These are phyloP conservation scores for Agrilus biguttatus DNA, from an alignment of 2,888 invertebrate genomes.

Conservation along the genomic window DNA sequence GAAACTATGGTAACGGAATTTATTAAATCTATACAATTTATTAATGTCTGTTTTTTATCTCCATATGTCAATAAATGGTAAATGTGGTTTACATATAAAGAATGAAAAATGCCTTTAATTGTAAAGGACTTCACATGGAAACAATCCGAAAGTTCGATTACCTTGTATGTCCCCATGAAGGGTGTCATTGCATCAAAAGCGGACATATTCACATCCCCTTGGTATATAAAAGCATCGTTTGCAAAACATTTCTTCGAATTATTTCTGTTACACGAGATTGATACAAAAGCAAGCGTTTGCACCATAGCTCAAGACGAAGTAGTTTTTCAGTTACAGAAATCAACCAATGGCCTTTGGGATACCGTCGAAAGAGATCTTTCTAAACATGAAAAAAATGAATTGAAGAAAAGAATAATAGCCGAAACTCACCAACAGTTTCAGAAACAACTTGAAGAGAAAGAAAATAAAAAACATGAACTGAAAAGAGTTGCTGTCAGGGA, in stretches of 20 bases:
- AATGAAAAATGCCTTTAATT: conserved; percentile 47
- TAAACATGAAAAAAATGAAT: conserved; percentile 39
- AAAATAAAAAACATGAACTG: conserved; percentile 37
- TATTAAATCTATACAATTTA: no score
- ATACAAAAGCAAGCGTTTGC: conserved; percentile 48
- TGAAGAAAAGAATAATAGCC: conserved; percentile 42
- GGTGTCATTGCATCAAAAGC: conserved; percentile 47
- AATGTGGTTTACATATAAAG: background rate
- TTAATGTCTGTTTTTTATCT: no score
- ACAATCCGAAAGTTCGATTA: conserved; percentile 46
- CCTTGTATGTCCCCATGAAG: conserved; percentile 51
- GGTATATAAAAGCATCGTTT: conserved; percentile 59
- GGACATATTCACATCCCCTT: conserved; percentile 52
- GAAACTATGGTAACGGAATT: no score
- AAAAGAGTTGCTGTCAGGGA: conserved; percentile 44
- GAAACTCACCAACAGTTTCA: conserved; percentile 41
- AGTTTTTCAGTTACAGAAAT: conserved; percentile 52
- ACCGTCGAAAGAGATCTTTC: conserved; percentile 38
- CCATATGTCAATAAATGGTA: no score
- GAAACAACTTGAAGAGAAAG: conserved; percentile 37
- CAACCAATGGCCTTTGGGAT: conserved; percentile 40
- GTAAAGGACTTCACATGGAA: conserved; percentile 65
- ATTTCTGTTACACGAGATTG: conserved; percentile 47
- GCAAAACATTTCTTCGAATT: conserved; percentile 63
- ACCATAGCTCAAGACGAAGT: conserved; percentile 46